A percentile compares a stretch with the other conserved stretches of the same genome.
phyloP scores from a whole-genome alignment of 1,140 invertebrate genomes.

The Triops longicaudatus region DNA sequence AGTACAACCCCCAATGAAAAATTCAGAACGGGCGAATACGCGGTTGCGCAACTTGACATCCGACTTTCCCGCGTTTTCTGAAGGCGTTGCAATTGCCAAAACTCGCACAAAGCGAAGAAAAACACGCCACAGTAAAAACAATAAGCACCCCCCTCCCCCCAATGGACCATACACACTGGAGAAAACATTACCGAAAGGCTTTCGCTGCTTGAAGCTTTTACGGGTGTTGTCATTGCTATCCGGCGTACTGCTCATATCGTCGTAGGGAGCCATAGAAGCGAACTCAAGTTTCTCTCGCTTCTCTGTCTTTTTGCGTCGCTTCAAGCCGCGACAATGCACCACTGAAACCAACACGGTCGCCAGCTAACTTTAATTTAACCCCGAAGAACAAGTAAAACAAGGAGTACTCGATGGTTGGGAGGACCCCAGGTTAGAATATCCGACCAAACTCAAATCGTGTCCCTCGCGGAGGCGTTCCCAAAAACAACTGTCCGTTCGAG shows the following conservation, averaged over 20 bases:
- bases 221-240: conserved; percentile 1
- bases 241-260: background rate
- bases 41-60: too few species aligned
- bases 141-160: too few species aligned
- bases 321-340: conserved; percentile 5
- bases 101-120: too few species aligned
- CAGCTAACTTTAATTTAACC: conserved; percentile 4
- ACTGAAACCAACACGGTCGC: background rate
- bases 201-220: conserved; percentile 1
- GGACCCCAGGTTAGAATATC: background rate
- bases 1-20: too few species aligned
- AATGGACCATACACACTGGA: background rate
- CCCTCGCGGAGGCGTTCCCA: background rate
- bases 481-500: background rate
- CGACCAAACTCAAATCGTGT: background rate
- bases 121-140: too few species aligned
- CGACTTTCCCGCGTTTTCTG: too few species aligned
- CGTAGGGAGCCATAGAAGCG: background rate
- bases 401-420: background rate
- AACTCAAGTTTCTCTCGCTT: background rate
- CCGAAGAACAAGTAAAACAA: background rate
- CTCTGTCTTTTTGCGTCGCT: background rate
- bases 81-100: too few species aligned
- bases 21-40: too few species aligned
- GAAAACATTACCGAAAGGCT: background rate